phyloP scores from a whole-genome alignment of 1,140 invertebrate genomes.

The Drosophila ficusphila region DNA sequence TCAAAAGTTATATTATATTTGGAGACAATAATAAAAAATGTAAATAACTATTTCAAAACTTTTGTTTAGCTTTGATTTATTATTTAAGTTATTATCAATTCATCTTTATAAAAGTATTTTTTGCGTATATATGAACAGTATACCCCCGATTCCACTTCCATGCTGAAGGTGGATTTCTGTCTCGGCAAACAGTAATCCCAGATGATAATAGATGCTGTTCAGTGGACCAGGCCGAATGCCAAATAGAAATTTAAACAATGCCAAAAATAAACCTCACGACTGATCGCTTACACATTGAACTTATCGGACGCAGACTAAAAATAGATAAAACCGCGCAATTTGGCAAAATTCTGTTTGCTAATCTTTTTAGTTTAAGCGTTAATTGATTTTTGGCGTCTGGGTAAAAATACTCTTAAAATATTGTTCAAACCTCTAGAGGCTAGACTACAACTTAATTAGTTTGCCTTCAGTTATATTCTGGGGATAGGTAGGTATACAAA shows the following conservation, averaged over 20 bases:
- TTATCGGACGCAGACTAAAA: constrained; percentile 46
- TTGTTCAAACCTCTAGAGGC: neutral
- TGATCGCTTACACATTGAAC: constrained; percentile 63
- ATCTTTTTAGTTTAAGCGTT: constrained; percentile 42
- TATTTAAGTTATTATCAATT: neutral
- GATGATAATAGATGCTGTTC: constrained; percentile 17
- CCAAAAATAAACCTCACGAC: constrained; percentile 54
- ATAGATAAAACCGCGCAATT: constrained; percentile 55
- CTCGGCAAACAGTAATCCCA: constrained; percentile 18
- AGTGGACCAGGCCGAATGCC: constrained; percentile 25
- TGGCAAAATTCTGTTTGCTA: constrained; percentile 41
- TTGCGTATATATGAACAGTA: neutral
- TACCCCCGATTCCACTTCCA: neutral
- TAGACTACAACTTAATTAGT: constrained; percentile 25
- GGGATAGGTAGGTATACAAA: constrained; percentile 11
- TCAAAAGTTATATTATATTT: too few species aligned
- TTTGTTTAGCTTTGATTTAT: too few species aligned
- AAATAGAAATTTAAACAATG: constrained; percentile 38
- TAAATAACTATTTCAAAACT: too few species aligned
- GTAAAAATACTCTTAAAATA: constrained; percentile 22
- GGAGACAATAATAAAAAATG: too few species aligned
- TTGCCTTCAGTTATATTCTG: constrained; percentile 30
- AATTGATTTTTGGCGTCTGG: constrained; percentile 43
- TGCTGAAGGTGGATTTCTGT: constrained; percentile 11
- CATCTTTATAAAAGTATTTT: constrained; percentile 4